Evolutionary conservation across 2,888 invertebrate genomes (phyloP), one percentile per base, ranked within the genome.

Genomic region (Melanchra persicariae): DNA sequence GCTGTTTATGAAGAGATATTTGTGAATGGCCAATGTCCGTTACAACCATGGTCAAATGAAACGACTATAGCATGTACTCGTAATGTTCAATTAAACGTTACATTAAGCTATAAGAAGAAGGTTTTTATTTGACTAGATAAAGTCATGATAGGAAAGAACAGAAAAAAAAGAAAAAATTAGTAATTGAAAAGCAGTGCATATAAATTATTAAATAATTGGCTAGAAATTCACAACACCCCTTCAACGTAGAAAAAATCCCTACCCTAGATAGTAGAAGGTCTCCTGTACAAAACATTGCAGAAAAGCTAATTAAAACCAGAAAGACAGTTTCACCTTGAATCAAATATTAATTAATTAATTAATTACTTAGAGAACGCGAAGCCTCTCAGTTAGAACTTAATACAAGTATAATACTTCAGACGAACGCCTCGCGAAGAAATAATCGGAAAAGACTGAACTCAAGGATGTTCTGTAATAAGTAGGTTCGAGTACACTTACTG

Each of bases 281-380:
- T 43, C 22, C 2, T 19, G 7, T 7, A 37, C 15, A 49, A 40
- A 24, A 57, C 22, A 43, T 9, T n/a, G 37, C 55, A 51, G n/a
- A n/a, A 60, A 74, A 74, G 12, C 45, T 67, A 45, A 74, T 74
- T 67, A 67, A 72, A 67, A 45, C 37, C 22, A 19, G 34, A 54
- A 40, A 67, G 10, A 45, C 47, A 40, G 68, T n/a, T 45, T 68
- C n/a, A 37, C 26, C 37, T 52, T 37, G 6, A 30, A 61, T 63
- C 26, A 24, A 63, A 61, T n/a, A 62, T 68, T 74, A 59, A 75
- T 70, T 70, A 75, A 75, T 54, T 70, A 69, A 75, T 49, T n/a
- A n/a, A 12, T 40, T 37, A 40, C 37, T 40, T 22, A 43, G 22
- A 43, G 22, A 47, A 47, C 40, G 17, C 5, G 12, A 72, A 15